Conservation (phyloP, 2,797 vertebrate species). For the Epinephelus coioides region DNA sequence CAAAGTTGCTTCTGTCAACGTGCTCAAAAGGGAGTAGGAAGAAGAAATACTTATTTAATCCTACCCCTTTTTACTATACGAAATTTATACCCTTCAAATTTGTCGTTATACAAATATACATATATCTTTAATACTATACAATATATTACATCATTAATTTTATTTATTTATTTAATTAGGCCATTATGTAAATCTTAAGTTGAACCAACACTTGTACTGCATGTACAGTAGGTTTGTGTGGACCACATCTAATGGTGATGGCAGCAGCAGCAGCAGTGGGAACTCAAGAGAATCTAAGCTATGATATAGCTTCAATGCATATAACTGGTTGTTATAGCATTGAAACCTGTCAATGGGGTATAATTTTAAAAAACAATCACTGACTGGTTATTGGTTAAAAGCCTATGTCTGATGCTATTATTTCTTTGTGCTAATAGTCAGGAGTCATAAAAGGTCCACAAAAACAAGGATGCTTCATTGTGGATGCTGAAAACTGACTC, state of each 20-base stretch:
- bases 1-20: too few species aligned
- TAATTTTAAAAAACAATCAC: neutral
- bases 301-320: neutral
- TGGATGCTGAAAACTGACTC: conserved; percentile 33
- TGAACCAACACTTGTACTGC: neutral
- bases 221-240: neutral
- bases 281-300: neutral
- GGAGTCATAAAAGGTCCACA: conserved; percentile 22
- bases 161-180: too few species aligned
- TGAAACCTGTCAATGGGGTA: neutral
- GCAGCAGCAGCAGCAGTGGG: too few species aligned
- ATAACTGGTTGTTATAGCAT: neutral
- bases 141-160: too few species aligned
- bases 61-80: too few species aligned
- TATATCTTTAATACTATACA: too few species aligned
- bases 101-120: too few species aligned
- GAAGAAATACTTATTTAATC: too few species aligned
- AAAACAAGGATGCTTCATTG: conserved; percentile 26
- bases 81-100: too few species aligned
- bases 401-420: neutral
- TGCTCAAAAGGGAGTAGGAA: too few species aligned
- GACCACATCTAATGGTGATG: neutral
- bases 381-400: conserved; percentile 6
- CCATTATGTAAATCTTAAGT: neutral
- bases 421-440: conserved; percentile 21